phyloP scores from a whole-genome alignment of 53 echinoderm and acorn worm genomes.

The Henricia sp. region DNA sequence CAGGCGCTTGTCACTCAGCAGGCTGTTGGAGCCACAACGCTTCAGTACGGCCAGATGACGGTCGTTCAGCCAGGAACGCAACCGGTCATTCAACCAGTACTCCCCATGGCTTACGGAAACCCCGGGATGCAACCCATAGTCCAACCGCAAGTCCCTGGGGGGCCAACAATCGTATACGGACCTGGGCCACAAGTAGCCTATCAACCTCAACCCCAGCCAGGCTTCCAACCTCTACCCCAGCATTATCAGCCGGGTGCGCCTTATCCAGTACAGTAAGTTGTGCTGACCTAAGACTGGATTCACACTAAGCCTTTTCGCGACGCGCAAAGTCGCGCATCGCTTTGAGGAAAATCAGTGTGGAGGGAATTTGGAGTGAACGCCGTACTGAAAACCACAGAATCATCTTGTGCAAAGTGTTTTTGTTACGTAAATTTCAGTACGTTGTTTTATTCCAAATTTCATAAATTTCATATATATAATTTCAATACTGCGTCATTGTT shows the following conservation, averaged over 20 bases:
- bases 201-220: constrained; percentile 19
- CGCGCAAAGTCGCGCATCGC: no score
- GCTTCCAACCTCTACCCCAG: background rate
- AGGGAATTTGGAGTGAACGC: no score
- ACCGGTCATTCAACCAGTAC: background rate
- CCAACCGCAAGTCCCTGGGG: constrained; percentile 18
- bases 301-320: no score
- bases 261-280: constrained; percentile 20
- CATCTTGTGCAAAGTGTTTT: no score
- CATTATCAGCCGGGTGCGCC: constrained; percentile 3
- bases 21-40: background rate
- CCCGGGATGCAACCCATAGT: background rate
- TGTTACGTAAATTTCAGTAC: no score
- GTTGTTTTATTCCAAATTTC: no score
- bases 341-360: no score
- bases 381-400: no score
- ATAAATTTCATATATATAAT: no score
- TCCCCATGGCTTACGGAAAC: background rate
- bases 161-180: constrained; percentile 17
- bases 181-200: background rate
- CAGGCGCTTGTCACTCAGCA: background rate
- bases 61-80: background rate
- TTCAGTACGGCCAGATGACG: background rate
- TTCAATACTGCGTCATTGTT: no score
- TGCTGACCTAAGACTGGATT: background rate